phyloP scores from a whole-genome alignment of 2,797 vertebrate genomes.

The Sardinella longiceps region DNA sequence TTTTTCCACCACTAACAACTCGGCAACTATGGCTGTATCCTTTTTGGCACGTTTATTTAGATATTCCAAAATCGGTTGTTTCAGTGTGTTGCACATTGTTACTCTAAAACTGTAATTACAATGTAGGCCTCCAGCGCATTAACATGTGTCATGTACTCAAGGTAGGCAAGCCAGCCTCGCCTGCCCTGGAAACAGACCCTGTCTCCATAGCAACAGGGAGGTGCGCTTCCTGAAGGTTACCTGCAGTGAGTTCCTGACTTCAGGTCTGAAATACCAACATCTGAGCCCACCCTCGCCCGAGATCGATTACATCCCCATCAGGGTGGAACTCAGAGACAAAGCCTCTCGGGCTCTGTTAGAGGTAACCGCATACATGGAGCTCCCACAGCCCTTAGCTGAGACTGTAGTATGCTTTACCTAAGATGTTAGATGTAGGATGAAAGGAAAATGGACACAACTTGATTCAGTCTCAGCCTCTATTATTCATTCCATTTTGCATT shows the following conservation, averaged over 20 bases:
- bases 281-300: slow-evolving; percentile 71
- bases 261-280: slow-evolving; percentile 73
- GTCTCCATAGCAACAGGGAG: slow-evolving; percentile 59
- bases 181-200: slow-evolving; percentile 73
- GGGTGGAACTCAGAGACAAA: slow-evolving; percentile 73
- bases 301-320: slow-evolving; percentile 71
- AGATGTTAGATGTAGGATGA: not conserved
- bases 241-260: slow-evolving; percentile 74
- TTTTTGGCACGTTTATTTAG: too few relatives aligned
- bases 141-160: slow-evolving; percentile 36
- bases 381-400: not conserved
- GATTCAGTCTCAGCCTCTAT: not conserved
- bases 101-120: too few relatives aligned
- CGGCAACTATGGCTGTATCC: too few relatives aligned
- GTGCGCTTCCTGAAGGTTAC: slow-evolving; percentile 66
- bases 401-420: not conserved
- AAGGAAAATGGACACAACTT: too few relatives aligned
- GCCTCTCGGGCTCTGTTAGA: slow-evolving; percentile 65
- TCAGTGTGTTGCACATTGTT: too few relatives aligned
- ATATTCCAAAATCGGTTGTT: too few relatives aligned
- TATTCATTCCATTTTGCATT: not conserved
- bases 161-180: slow-evolving; percentile 59
- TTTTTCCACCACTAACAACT: too few relatives aligned
- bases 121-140: too few relatives aligned
- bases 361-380: slow-evolving; percentile 60